Evolutionary conservation across 2,113 vertebrate species (phyloP).

Genomic region (Macquaria ambigua): DNA sequence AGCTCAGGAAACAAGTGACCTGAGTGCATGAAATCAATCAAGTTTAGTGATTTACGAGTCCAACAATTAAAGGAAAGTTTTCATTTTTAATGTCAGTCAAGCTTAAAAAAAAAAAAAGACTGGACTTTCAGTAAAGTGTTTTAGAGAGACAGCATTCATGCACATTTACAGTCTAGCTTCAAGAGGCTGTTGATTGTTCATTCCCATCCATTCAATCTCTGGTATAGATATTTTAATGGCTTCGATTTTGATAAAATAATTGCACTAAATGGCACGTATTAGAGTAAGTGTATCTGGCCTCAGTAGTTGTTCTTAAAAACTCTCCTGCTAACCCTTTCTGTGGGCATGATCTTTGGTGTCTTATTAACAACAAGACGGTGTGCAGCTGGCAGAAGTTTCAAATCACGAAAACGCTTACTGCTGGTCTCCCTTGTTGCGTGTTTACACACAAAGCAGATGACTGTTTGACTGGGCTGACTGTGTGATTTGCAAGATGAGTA

Average conservation of each 20-base stretch:
- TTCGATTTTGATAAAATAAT: slow-evolving; percentile 47
- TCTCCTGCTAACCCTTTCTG: neutral
- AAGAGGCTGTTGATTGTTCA: slow-evolving; percentile 40
- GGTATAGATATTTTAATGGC: slow-evolving; percentile 41
- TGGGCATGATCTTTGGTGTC: neutral
- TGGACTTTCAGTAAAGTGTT: slow-evolving; percentile 7
- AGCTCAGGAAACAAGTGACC: slow-evolving; percentile 22
- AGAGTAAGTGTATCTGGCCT: slow-evolving; percentile 48
- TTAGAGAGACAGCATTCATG: slow-evolving; percentile 6
- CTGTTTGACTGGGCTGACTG: neutral
- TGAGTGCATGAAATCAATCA: slow-evolving; percentile 15
- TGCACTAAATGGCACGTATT: slow-evolving; percentile 38
- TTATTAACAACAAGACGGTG: neutral
- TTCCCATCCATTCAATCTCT: slow-evolving; percentile 30
- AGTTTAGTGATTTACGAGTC: slow-evolving; percentile 36
- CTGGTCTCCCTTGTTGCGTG: neutral
- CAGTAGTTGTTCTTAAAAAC: slow-evolving; percentile 9
- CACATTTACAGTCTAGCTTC: slow-evolving; percentile 32
- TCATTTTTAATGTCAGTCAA: slow-evolving; percentile 39
- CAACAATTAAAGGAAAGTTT: slow-evolving; percentile 27
- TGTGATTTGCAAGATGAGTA: slow-evolving; percentile 13
- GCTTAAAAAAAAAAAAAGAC: neutral
- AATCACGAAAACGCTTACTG: neutral
- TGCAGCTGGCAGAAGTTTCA: neutral
- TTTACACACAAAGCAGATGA: neutral